Evolutionary conservation across 2,888 invertebrate species (phyloP).

Genomic region (Abrostola tripartita): DNA sequence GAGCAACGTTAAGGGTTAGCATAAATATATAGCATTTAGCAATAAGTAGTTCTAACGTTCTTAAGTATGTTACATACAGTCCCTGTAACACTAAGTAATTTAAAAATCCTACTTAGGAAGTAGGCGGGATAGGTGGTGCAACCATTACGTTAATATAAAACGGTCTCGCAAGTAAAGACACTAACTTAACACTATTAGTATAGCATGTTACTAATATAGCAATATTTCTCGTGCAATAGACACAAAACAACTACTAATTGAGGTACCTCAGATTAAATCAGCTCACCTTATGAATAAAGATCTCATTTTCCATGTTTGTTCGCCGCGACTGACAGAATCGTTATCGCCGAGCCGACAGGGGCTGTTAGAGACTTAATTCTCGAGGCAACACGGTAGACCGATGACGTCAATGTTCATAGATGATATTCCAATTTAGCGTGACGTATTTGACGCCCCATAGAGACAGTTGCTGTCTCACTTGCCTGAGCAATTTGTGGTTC

Average conservation of each 20-base stretch:
- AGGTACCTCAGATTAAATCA: constrained; percentile 45
- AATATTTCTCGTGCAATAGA: constrained; percentile 5
- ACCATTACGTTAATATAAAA: too few relatives aligned
- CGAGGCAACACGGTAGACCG: constrained; percentile 43
- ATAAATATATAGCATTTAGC: too few relatives aligned
- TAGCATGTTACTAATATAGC: too few relatives aligned
- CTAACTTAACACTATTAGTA: too few relatives aligned
- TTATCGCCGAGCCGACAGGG: constrained; percentile 59
- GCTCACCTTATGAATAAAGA: constrained; percentile 67
- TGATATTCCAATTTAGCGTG: constrained; percentile 52
- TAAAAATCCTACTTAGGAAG: too few relatives aligned
- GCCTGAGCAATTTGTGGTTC: constrained; percentile 20
- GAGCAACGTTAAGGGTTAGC: too few relatives aligned
- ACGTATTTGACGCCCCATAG: constrained; percentile 40
- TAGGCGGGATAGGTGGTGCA: too few relatives aligned
- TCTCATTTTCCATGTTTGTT: constrained; percentile 60
- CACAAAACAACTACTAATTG: constrained; percentile 15
- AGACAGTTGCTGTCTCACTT: constrained; percentile 31
- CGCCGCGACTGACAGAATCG: constrained; percentile 58
- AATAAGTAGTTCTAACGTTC: too few relatives aligned
- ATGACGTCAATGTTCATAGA: constrained; percentile 58
- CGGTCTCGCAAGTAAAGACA: too few relatives aligned
- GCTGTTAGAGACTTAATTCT: constrained; percentile 61
- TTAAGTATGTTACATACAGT: too few relatives aligned
- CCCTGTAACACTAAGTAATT: too few relatives aligned